Evolutionary conservation across 2,797 vertebrate genomes (phyloP).

Genomic region (Numenius phaeopus): DNA sequence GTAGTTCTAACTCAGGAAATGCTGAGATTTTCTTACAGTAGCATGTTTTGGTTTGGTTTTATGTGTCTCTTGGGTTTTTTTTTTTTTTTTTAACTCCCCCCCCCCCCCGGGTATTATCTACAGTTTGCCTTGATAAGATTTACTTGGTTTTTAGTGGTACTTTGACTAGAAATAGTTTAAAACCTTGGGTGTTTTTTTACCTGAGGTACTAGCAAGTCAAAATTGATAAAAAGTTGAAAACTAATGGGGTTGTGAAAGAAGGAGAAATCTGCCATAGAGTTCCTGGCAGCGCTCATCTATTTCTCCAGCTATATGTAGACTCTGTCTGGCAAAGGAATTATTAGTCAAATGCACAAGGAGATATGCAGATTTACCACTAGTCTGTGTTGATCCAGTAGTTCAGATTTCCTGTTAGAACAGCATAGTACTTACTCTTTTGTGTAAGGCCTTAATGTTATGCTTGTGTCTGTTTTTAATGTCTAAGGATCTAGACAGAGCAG

Average conservation of each 20-base stretch:
- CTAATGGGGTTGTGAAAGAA: background rate
- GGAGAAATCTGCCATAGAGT: background rate
- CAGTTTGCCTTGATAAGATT: background rate
- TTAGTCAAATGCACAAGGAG: background rate
- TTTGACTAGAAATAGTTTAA: background rate
- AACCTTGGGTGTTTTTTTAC: background rate
- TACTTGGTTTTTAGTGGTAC: background rate
- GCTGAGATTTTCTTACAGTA: background rate
- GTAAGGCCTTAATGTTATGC: background rate
- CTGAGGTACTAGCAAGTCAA: background rate
- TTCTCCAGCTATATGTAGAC: background rate
- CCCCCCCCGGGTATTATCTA: background rate
- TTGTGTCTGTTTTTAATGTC: background rate
- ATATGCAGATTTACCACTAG: background rate
- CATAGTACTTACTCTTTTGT: background rate
- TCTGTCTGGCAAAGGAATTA: background rate
- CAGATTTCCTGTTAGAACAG: background rate
- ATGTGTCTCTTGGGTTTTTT: background rate
- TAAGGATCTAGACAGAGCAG: background rate
- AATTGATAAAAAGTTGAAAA: background rate
- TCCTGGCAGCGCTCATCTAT: background rate
- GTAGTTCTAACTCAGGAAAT: background rate
- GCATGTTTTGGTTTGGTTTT: rapidly evolving
- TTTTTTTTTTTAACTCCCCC: background rate
- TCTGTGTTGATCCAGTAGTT: background rate